Percentiles rank a stretch among this genome's conserved stretches.
These are phyloP conservation scores for Proales similis DNA, from an alignment of 1,140 invertebrate genomes.

Conservation along the genomic window DNA sequence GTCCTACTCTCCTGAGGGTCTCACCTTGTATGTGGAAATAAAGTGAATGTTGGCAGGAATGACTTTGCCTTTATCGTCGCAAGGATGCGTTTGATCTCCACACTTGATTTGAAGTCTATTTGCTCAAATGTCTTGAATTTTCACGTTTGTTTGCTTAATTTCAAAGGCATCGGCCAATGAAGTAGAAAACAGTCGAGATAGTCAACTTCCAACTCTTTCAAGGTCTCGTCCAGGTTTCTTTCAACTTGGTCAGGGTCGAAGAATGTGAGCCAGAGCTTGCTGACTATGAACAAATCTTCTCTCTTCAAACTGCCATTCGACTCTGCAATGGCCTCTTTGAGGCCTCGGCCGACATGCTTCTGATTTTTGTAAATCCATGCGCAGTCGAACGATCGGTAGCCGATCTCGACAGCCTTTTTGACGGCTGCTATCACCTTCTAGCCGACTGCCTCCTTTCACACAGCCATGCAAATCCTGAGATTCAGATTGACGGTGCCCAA, in stretches of 20 bases:
- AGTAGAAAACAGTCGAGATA: slow-evolving; percentile 48
- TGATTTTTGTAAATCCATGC: slow-evolving; percentile 35
- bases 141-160: slow-evolving; percentile 43
- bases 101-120: neutral
- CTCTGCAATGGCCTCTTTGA: slow-evolving; percentile 18
- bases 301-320: slow-evolving; percentile 6
- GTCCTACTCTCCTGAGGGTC: neutral
- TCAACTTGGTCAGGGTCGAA: slow-evolving; percentile 5
- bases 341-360: slow-evolving; percentile 1
- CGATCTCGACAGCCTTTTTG: slow-evolving; percentile 26
- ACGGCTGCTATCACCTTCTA: slow-evolving; percentile 16
- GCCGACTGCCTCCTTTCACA: slow-evolving; percentile 7
- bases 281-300: slow-evolving; percentile 33
- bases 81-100: slow-evolving; percentile 41
- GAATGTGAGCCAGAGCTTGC: slow-evolving; percentile 26
- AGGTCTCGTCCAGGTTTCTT: slow-evolving; percentile 44
- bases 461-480: too few species aligned
- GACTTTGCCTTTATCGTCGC: slow-evolving; percentile 44
- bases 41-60: slow-evolving; percentile 39
- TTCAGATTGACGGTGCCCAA: too few species aligned
- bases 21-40: slow-evolving; percentile 23
- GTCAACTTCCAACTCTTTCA: slow-evolving; percentile 45
- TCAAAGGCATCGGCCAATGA: slow-evolving; percentile 48
- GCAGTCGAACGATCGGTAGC: slow-evolving; percentile 34
- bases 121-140: too few species aligned